Base-by-base conservation (phyloP, 1,140 invertebrate species). In the Solenopsis fugax region DNA sequence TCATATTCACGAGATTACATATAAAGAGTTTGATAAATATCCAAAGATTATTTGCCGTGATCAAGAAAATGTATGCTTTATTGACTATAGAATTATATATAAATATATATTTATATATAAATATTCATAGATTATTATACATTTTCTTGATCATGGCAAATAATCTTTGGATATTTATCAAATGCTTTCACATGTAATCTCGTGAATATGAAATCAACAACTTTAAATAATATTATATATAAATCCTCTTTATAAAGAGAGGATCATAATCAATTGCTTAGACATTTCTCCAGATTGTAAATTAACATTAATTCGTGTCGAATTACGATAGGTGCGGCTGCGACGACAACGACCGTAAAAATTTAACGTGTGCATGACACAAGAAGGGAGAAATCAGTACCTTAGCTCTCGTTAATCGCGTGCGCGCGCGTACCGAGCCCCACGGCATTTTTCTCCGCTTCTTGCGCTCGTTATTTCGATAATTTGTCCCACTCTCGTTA, bases 401-500 rank as follows among this genome's bases (percentile, higher is more conserved):
- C 7, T 85, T 88, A 85, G 21, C 16, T 21, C 48, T 88, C 80
- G 72, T 88, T 85, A 54, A 77, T 87, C 85, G 69, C 9, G 50
- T 16, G 29, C 24, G 37, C 7, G 16, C 13, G 16, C 34, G 21
- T 65, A n/a, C 21, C 4, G 9, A 18, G 21, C 52, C 9, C n/a
- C 29, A 7, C 37, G 58, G 16, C 29, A 52, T 60, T 84, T 90
- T 78, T 84, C 80, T 21, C 16, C 34, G 4, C 7, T 90, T 89
- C 58, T 89, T 89, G 41, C n/a, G 16, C 75, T 81, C 75, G 62
- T 91, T 87, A 85, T 87, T 85, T 85, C 71, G 69, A 91, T 89
- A 85, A 91, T 89, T 91, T 89, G 87, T 87, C 84, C 82, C 65
- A 62, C 52, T 85, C 80, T 81, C 73, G 60, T 90, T 90, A 90